phyloP scores from a whole-genome alignment of 2,113 vertebrate species.

The Ursus arctos region DNA sequence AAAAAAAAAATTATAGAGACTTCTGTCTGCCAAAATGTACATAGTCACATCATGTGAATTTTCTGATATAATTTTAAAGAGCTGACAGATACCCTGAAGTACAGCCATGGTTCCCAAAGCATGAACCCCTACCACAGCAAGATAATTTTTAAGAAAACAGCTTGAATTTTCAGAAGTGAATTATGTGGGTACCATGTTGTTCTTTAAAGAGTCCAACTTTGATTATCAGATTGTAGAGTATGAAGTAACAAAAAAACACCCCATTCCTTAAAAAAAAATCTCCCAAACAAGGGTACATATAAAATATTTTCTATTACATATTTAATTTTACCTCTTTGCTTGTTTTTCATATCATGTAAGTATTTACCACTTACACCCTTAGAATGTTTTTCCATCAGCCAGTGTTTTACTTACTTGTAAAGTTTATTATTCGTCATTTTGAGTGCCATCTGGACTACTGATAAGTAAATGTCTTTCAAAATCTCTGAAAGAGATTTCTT shows the following conservation, averaged over 20 bases:
- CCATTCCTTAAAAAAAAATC: neutral
- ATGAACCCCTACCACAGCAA: neutral
- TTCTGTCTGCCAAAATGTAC: neutral
- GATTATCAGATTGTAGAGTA: neutral
- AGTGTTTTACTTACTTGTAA: conserved; percentile 79
- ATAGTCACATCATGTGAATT: neutral
- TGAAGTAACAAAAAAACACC: neutral
- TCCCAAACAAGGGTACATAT: neutral
- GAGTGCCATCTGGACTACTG: conserved; percentile 85
- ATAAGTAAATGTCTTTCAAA: conserved; percentile 86
- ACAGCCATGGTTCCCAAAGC: neutral
- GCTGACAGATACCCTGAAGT: neutral
- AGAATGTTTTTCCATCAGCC: conserved; percentile 60
- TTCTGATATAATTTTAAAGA: conserved; percentile 18
- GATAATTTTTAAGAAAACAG: neutral
- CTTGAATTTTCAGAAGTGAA: conserved; percentile 4
- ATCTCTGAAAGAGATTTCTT: conserved; percentile 83
- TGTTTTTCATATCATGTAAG: neutral
- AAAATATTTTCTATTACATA: neutral
- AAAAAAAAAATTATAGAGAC: neutral
- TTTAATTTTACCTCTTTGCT: conserved; percentile 17
- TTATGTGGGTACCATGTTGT: neutral
- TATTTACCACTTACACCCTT: conserved; percentile 31
- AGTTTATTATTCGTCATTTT: conserved; percentile 85
- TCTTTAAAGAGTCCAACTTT: conserved; percentile 1